A percentile compares a stretch with the other conserved stretches of the same genome.
Evolutionary conservation across 2,113 vertebrate species (phyloP).

Genomic region (Blennius ocellaris): DNA sequence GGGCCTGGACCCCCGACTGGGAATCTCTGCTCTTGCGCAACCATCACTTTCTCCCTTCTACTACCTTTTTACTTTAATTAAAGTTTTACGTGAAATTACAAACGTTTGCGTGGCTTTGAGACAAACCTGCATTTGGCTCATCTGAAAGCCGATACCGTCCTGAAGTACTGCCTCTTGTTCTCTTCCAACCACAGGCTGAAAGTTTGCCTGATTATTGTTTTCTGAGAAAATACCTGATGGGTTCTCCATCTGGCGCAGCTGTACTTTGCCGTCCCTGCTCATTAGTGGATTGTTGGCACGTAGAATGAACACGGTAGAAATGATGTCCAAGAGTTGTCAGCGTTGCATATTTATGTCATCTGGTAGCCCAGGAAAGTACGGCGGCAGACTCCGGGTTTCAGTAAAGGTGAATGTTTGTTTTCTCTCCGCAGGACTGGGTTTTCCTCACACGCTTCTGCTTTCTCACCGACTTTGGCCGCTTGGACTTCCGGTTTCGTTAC

Average conservation of each 20-base stretch:
- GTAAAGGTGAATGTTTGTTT: background rate
- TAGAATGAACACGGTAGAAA: background rate
- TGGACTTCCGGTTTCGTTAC: conserved; percentile 80
- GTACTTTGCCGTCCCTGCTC: background rate
- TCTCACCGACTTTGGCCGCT: conserved; percentile 83
- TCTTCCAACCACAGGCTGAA: background rate
- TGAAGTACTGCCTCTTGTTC: background rate
- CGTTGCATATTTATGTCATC: background rate
- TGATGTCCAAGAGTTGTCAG: background rate
- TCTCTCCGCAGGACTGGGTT: conserved; percentile 78
- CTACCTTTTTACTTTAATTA: too few species aligned
- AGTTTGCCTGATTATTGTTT: background rate
- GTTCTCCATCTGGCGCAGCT: background rate
- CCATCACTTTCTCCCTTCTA: too few species aligned
- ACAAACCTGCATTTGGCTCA: background rate
- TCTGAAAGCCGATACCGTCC: too few species aligned
- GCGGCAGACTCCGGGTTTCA: background rate
- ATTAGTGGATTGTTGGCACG: background rate
- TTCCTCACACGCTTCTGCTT: conserved; percentile 86
- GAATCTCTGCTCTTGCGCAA: too few species aligned
- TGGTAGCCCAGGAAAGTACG: background rate
- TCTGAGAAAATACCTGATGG: background rate
- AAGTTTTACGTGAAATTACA: too few species aligned
- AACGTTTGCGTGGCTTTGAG: background rate
- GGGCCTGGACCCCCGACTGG: too few species aligned